phyloP scores from a whole-genome alignment of 2,797 vertebrate species.

The Coendou prehensilis region DNA sequence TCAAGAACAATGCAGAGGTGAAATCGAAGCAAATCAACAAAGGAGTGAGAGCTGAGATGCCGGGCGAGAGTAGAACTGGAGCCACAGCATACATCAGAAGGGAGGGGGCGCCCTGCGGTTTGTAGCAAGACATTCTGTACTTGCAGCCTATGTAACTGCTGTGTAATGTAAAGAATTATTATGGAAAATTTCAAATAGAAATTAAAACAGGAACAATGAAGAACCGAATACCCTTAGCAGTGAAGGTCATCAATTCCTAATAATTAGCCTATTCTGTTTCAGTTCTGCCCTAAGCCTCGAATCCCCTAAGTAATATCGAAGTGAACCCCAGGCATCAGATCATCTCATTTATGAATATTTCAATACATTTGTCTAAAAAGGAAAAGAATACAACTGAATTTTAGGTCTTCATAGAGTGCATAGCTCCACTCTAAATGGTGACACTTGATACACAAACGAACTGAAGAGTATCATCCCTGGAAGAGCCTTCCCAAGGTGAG shows the following conservation, averaged over 20 bases:
- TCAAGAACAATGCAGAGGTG: neutral
- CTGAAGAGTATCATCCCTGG: neutral
- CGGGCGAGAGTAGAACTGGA: neutral
- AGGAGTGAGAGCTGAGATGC: neutral
- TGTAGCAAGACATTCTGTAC: neutral
- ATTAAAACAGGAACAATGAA: conserved; percentile 37
- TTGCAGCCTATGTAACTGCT: neutral
- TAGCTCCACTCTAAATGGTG: neutral
- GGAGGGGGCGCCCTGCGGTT: conserved; percentile 8
- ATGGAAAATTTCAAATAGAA: conserved; percentile 14
- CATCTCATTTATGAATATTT: conserved; percentile 39
- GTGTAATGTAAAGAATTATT: conserved; percentile 33
- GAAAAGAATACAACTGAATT: neutral
- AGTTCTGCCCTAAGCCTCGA: neutral
- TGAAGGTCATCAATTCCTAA: conserved; percentile 23
- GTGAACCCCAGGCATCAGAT: neutral
- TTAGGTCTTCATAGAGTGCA: neutral
- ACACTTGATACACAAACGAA: neutral
- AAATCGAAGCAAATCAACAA: neutral
- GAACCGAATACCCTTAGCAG: neutral
- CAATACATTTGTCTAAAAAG: neutral
- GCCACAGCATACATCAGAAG: neutral
- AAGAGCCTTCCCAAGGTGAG: neutral
- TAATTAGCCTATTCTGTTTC: conserved; percentile 19
- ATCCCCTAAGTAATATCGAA: neutral